Evolutionary conservation across 2,797 vertebrate genomes (phyloP).

Genomic region (Poecilia wingei): DNA sequence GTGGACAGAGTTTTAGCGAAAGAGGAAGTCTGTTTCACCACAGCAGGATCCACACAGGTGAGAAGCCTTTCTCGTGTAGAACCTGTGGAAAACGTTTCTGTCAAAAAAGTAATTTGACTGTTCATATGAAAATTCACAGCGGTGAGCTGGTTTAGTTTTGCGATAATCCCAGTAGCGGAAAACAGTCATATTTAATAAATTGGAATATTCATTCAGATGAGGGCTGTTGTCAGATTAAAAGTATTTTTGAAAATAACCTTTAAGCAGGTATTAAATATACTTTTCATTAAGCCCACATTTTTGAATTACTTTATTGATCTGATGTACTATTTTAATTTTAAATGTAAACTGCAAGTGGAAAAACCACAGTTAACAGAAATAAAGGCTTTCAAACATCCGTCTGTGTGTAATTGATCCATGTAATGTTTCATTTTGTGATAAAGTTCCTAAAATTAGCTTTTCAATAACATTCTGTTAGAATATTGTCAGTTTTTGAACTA

Average conservation of each 20-base stretch:
- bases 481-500: no score
- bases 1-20: neutral
- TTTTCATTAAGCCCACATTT: neutral
- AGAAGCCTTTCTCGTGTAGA: neutral
- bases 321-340: neutral
- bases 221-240: neutral
- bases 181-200: neutral
- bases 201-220: neutral
- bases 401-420: neutral
- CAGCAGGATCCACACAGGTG: neutral
- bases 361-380: neutral
- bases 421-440: neutral
- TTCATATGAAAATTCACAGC: neutral
- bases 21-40: neutral
- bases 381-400: neutral
- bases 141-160: neutral
- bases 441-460: neutral
- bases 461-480: neutral
- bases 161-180: neutral
- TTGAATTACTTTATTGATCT: neutral
- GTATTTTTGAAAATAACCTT: neutral
- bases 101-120: constrained; percentile 2
- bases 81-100: neutral
- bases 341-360: neutral
- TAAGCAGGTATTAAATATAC: neutral